Percentiles rank a stretch among this genome's conserved stretches.
Evolutionary conservation across 2,113 vertebrate species (phyloP).

Genomic region (Syngnathus typhle): DNA sequence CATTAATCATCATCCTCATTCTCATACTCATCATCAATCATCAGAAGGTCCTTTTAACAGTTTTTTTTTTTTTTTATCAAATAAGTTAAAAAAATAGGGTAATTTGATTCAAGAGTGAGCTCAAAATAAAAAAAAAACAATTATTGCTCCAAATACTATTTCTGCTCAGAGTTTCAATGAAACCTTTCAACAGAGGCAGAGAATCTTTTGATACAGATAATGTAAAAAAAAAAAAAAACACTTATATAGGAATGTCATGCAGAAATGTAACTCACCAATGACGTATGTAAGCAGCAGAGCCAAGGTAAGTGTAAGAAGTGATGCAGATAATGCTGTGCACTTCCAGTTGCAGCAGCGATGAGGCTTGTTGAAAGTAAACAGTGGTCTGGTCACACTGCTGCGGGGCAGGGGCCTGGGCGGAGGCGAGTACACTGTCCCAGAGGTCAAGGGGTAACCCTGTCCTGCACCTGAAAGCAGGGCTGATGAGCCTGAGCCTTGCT

Average conservation of each 20-base stretch:
- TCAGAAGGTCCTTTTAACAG: background rate
- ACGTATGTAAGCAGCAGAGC: conserved; percentile 90
- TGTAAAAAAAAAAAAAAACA: background rate
- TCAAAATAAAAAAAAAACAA: background rate
- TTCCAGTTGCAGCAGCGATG: conserved; percentile 98
- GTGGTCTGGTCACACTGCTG: conserved; percentile 89
- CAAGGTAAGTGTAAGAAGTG: conserved; percentile 86
- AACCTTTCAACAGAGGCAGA: background rate
- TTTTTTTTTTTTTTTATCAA: no score
- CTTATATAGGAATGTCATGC: background rate
- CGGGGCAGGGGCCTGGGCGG: conserved; percentile 90
- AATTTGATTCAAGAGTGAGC: no score
- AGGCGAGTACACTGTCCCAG: conserved; percentile 92
- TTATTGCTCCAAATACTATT: background rate
- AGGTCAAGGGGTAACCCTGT: conserved; percentile 93
- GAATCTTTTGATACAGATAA: background rate
- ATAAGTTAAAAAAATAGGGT: background rate
- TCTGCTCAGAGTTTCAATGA: no score
- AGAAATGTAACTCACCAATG: conserved; percentile 79
- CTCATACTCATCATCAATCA: background rate
- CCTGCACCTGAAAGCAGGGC: conserved; percentile 90
- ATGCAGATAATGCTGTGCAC: conserved; percentile 91
- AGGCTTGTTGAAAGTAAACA: conserved; percentile 96
- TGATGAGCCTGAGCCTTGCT: conserved; percentile 91
- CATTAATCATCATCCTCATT: background rate